Evolutionary conservation across 1,140 invertebrate genomes (phyloP).

Genomic region (Cyphomyrmex costatus): DNA sequence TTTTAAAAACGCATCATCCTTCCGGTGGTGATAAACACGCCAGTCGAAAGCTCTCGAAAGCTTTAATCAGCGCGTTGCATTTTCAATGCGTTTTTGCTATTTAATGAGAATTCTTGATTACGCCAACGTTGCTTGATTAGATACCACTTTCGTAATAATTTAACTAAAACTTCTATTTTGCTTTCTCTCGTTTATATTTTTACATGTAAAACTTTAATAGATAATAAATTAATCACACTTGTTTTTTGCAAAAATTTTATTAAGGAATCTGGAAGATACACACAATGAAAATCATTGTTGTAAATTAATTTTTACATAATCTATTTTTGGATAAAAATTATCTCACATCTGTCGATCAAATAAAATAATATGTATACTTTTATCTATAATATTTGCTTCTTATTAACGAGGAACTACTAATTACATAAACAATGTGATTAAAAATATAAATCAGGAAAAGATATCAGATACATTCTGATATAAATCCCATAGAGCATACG

Average conservation of each 20-base stretch:
- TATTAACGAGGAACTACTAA: neutral
- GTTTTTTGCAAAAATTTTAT: neutral
- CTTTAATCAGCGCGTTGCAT: conserved; percentile 27
- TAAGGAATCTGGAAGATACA: neutral
- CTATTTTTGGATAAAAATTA: neutral
- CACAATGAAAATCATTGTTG: neutral
- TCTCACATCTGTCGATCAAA: neutral
- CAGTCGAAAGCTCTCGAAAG: conserved; percentile 1
- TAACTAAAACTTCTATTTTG: neutral
- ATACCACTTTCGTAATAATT: conserved; percentile 17
- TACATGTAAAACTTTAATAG: neutral
- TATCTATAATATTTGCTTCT: conserved; percentile 1
- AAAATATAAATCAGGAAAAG: conserved; percentile 44
- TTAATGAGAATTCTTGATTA: conserved; percentile 22
- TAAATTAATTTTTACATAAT: conserved; percentile 11
- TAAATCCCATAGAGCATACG: conserved; percentile 49
- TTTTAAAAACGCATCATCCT: conserved; percentile 43
- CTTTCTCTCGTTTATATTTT: neutral
- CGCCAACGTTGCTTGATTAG: neutral
- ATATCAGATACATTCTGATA: conserved; percentile 51
- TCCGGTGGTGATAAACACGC: conserved; percentile 38
- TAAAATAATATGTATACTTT: neutral
- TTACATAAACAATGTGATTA: neutral
- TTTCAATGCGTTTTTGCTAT: conserved; percentile 7
- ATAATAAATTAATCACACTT: neutral